Evolutionary conservation across 2,113 vertebrate species (phyloP).

Genomic region (Paramisgurnus dabryanus): DNA sequence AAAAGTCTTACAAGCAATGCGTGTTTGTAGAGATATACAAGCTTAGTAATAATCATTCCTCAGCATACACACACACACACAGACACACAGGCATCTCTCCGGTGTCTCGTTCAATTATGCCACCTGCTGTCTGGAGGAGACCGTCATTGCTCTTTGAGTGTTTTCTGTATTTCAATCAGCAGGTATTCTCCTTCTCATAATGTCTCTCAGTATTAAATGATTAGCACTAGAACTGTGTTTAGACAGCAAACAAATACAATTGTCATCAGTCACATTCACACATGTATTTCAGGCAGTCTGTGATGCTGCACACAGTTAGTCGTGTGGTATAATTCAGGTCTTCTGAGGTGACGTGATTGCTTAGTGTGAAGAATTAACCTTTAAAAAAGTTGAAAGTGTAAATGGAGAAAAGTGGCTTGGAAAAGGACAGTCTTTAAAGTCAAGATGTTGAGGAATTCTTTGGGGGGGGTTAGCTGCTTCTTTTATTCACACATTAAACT

Average conservation of each 20-base stretch:
- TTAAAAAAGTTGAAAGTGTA: too few relatives aligned
- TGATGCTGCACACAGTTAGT: too few relatives aligned
- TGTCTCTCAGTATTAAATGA: slow-evolving; percentile 7
- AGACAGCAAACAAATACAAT: slow-evolving; percentile 23
- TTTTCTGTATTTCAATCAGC: slow-evolving; percentile 47
- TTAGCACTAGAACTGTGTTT: not conserved
- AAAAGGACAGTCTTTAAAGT: too few relatives aligned
- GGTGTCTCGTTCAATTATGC: slow-evolving; percentile 33
- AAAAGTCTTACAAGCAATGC: not conserved
- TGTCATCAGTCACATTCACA: slow-evolving; percentile 27
- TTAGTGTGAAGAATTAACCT: too few relatives aligned
- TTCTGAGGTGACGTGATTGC: too few relatives aligned
- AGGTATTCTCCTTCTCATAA: slow-evolving; percentile 26
- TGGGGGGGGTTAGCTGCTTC: too few relatives aligned
- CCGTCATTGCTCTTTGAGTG: slow-evolving; percentile 37
- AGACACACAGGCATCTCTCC: slow-evolving; percentile 14
- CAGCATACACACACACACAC: slow-evolving; percentile 14
- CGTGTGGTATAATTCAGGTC: too few relatives aligned
- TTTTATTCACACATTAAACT: too few relatives aligned
- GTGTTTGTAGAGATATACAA: not conserved
- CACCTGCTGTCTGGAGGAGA: slow-evolving; percentile 31
- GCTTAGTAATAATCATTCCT: slow-evolving; percentile 30
- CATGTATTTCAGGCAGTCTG: not conserved
- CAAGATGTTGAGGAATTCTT: too few relatives aligned
- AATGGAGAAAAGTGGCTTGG: too few relatives aligned